Evolutionary conservation across 2,888 invertebrate species (phyloP).

Genomic region (Quadriops clusia): DNA sequence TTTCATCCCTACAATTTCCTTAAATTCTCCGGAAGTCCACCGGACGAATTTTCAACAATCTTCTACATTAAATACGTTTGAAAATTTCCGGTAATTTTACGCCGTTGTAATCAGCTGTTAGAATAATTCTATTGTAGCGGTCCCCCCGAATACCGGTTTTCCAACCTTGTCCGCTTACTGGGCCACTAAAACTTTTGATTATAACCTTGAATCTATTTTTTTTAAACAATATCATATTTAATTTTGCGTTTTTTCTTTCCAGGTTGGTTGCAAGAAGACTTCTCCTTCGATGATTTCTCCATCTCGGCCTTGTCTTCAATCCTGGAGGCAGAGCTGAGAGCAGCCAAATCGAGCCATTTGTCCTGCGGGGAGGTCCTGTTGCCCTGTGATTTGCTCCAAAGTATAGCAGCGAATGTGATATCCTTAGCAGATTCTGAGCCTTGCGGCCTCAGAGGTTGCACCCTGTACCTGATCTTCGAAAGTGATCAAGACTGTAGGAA

Average conservation of each 20-base stretch:
- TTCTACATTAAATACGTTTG: too few relatives aligned
- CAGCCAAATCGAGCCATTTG: slow-evolving; percentile 69
- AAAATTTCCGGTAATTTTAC: too few relatives aligned
- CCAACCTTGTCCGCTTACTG: too few relatives aligned
- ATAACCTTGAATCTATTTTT: too few relatives aligned
- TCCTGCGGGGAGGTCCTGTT: slow-evolving; percentile 76
- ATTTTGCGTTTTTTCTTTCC: slow-evolving; percentile 17
- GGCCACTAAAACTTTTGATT: too few relatives aligned
- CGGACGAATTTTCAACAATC: too few relatives aligned
- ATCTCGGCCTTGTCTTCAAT: slow-evolving; percentile 60
- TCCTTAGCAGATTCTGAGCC: slow-evolving; percentile 77
- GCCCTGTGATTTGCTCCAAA: slow-evolving; percentile 67
- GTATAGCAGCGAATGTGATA: slow-evolving; percentile 68
- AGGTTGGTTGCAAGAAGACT: too few relatives aligned
- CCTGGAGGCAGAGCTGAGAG: slow-evolving; percentile 66
- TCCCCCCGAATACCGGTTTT: too few relatives aligned
- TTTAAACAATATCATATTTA: slow-evolving; percentile 2
- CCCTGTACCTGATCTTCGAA: slow-evolving; percentile 71
- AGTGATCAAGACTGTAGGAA: slow-evolving; percentile 56
- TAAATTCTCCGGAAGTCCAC: too few relatives aligned
- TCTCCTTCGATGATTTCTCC: slow-evolving; percentile 34
- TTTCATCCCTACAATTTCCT: too few relatives aligned
- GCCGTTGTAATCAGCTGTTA: too few relatives aligned
- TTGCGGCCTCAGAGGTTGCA: slow-evolving; percentile 77
- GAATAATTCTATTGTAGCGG: too few relatives aligned